Percentiles rank a stretch among this genome's conserved stretches.
These are phyloP conservation scores for Cyprinodon brontotheroides DNA, from an alignment of 2,113 vertebrate genomes.

Conservation along the genomic window DNA sequence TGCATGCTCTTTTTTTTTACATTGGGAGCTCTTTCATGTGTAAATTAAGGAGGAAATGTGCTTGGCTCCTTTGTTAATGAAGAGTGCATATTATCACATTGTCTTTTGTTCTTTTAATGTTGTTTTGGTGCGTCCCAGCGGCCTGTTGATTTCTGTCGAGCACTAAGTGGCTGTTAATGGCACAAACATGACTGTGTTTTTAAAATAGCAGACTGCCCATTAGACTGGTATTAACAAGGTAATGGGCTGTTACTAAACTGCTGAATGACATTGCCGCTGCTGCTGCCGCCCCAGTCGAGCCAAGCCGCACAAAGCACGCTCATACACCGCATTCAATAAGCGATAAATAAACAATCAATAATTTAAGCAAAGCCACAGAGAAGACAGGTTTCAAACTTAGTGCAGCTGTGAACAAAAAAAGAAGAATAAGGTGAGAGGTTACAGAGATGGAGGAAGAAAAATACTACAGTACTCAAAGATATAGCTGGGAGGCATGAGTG, in stretches of 20 bases:
- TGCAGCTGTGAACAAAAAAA: conserved; percentile 15
- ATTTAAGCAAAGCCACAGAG: conserved; percentile 3
- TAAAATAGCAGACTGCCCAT: conserved; percentile 85
- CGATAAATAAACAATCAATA: conserved; percentile 5
- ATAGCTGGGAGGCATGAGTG: conserved; percentile 63
- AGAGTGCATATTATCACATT: conserved; percentile 46
- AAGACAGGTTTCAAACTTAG: conserved; percentile 28
- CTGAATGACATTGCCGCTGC: conserved; percentile 78
- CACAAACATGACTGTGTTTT: conserved; percentile 80
- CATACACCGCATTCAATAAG: conserved; percentile 1
- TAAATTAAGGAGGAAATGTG: background rate
- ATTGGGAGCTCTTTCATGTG: conserved; percentile 2
- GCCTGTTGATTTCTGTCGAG: conserved; percentile 68
- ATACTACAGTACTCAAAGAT: conserved; percentile 42
- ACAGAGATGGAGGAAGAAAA: conserved; percentile 32
- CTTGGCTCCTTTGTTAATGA: conserved; percentile 29
- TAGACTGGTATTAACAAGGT: conserved; percentile 85
- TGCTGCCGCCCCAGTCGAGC: conserved; percentile 42
- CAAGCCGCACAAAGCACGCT: conserved; percentile 37
- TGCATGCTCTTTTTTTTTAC: background rate
- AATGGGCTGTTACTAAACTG: conserved; percentile 88
- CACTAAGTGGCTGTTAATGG: conserved; percentile 81
- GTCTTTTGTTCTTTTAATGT: conserved; percentile 63
- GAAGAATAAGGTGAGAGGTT: conserved; percentile 18
- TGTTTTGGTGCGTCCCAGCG: conserved; percentile 57